Conservation (phyloP, 2,113 vertebrate species). For the Haplochromis vanheusdeni region DNA sequence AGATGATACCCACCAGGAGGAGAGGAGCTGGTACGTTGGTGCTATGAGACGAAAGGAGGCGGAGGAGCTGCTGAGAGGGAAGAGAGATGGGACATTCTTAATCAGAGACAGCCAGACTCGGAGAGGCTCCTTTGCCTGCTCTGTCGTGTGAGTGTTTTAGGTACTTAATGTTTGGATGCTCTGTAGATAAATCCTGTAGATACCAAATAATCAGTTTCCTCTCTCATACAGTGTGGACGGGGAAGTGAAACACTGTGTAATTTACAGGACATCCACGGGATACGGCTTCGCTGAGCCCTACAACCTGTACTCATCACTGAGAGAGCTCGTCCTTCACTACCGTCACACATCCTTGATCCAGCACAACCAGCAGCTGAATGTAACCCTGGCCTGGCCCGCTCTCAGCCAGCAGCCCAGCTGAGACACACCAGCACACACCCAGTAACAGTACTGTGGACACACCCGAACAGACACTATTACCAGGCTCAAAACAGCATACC, state of each 20-base stretch:
- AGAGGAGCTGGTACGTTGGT: conserved; percentile 91
- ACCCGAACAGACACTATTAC: background rate
- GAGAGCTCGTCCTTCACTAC: conserved; percentile 98
- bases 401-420: conserved; percentile 81
- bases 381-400: conserved; percentile 96
- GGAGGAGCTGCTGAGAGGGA: conserved; percentile 85
- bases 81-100: conserved; percentile 92
- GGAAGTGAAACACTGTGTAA: conserved; percentile 97
- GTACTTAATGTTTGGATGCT: background rate
- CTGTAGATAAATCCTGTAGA: background rate
- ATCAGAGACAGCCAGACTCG: conserved; percentile 94
- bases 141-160: conserved; percentile 84
- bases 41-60: conserved; percentile 90
- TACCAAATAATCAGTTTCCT: background rate
- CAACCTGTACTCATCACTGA: conserved; percentile 89
- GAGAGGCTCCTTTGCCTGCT: conserved; percentile 92
- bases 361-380: conserved; percentile 98
- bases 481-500: background rate
- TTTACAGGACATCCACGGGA: conserved; percentile 93
- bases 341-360: conserved; percentile 96
- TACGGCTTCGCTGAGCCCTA: conserved; percentile 97
- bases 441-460: background rate
- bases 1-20: conserved; percentile 86
- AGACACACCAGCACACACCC: conserved; percentile 48
- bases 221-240: conserved; percentile 79